Evolutionary conservation across 2,888 invertebrate genomes (phyloP).

Genomic region (Cybosia mesomella): DNA sequence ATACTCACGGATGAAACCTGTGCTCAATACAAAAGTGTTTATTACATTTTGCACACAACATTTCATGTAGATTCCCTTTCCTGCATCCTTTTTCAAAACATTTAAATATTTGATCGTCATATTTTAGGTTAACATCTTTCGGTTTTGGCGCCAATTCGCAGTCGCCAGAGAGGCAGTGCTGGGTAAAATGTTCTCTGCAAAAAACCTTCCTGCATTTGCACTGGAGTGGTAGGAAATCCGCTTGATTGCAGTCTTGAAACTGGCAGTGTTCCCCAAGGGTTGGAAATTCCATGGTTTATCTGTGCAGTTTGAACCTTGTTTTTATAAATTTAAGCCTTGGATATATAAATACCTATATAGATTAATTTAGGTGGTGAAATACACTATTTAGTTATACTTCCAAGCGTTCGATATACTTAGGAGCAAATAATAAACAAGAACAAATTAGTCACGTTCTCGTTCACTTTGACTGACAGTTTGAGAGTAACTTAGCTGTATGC

Average conservation of each 20-base stretch:
- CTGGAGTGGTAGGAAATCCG: slow-evolving; percentile 90
- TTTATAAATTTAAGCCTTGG: not conserved
- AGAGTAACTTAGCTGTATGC: not conserved
- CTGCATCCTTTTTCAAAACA: slow-evolving; percentile 88
- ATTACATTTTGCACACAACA: slow-evolving; percentile 89
- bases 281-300: slow-evolving; percentile 88
- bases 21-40: slow-evolving; percentile 91
- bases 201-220: slow-evolving; percentile 89
- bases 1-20: slow-evolving; percentile 86
- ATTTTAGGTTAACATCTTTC: slow-evolving; percentile 72
- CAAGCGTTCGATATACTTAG: not conserved
- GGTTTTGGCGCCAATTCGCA: slow-evolving; percentile 77
- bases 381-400: not conserved
- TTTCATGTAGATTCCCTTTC: slow-evolving; percentile 87
- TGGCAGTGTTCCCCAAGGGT: slow-evolving; percentile 89
- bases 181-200: slow-evolving; percentile 90
- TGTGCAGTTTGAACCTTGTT: not conserved
- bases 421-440: not conserved
- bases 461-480: not conserved
- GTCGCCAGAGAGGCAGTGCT: slow-evolving; percentile 85
- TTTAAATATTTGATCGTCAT: slow-evolving; percentile 76
- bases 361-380: not conserved
- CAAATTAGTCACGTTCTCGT: not conserved
- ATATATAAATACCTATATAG: not conserved
- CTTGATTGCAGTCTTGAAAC: slow-evolving; percentile 87